phyloP scores from a whole-genome alignment of 2,888 invertebrate genomes.

The Dorcus parallelipipedus region DNA sequence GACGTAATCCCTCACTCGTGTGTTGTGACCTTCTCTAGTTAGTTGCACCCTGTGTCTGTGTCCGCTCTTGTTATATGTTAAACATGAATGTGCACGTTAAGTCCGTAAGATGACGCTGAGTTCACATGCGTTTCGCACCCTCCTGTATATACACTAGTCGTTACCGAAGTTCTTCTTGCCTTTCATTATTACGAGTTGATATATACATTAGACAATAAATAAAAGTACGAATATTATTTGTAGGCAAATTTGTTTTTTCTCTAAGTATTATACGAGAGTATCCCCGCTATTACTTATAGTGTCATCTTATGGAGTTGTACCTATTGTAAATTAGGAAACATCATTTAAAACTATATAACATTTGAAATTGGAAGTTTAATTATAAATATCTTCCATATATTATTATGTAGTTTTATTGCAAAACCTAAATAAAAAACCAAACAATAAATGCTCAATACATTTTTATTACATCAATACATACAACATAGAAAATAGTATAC shows the following conservation, averaged over 20 bases:
- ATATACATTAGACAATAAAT: conserved; percentile 39
- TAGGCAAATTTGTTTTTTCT: conserved; percentile 25
- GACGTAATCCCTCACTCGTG: conserved; percentile 31
- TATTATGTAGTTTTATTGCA: conserved; percentile 5
- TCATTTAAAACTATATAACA: conserved; percentile 39
- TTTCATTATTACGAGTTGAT: conserved; percentile 25
- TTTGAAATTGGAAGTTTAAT: conserved; percentile 51
- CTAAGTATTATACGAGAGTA: conserved; percentile 5
- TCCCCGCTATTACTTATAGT: conserved; percentile 13
- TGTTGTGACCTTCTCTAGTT: conserved; percentile 36
- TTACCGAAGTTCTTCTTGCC: conserved; percentile 24
- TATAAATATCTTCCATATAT: conserved; percentile 48
- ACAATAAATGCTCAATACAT: neutral
- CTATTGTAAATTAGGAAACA: conserved; percentile 41
- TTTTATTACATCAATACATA: neutral
- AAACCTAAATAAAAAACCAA: neutral
- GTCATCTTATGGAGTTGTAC: conserved; percentile 37
- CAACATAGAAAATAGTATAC: conserved; percentile 2
- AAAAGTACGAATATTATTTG: conserved; percentile 29
- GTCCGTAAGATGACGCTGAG: conserved; percentile 34
- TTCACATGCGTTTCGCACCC: conserved; percentile 15
- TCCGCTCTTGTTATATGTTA: conserved; percentile 39
- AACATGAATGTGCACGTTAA: conserved; percentile 40
- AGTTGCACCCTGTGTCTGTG: conserved; percentile 42
- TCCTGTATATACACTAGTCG: conserved; percentile 43